Evolutionary conservation across 2,888 invertebrate species (phyloP).

Genomic region (Drosophila affinis): DNA sequence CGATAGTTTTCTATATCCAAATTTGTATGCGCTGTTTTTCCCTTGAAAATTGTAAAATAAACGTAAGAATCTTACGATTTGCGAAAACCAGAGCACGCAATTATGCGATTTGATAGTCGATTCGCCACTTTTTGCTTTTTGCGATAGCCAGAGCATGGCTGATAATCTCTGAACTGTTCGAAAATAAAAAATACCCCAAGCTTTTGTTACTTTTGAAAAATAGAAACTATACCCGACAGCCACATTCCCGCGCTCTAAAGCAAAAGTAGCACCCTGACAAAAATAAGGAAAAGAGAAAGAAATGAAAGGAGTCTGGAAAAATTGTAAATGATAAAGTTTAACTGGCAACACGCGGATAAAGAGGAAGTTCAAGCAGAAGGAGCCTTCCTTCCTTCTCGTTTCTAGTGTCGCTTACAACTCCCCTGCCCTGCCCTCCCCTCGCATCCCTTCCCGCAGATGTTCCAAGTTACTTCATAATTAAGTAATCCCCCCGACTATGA

Average conservation of each 20-base stretch:
- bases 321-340: constrained; percentile 16
- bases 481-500: constrained; percentile 68
- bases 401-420: constrained; percentile 6
- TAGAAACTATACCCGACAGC: background rate
- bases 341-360: background rate
- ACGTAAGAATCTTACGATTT: too few relatives aligned
- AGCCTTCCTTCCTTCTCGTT: constrained; percentile 15
- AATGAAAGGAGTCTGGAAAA: background rate
- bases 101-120: too few relatives aligned
- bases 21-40: too few relatives aligned
- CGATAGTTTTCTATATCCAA: too few relatives aligned
- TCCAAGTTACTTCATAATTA: constrained; percentile 66
- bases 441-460: background rate
- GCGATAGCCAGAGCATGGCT: too few relatives aligned
- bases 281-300: background rate
- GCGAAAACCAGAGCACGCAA: too few relatives aligned
- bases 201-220: background rate
- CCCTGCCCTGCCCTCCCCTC: background rate
- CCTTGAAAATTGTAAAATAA: too few relatives aligned
- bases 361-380: constrained; percentile 21
- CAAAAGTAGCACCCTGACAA: background rate
- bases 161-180: too few relatives aligned
- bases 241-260: background rate
- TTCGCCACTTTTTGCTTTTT: too few relatives aligned
- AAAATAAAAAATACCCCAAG: too few relatives aligned